Evolutionary conservation across 1,140 invertebrate species (phyloP).

Genomic region (Leptopilina clavipes): DNA sequence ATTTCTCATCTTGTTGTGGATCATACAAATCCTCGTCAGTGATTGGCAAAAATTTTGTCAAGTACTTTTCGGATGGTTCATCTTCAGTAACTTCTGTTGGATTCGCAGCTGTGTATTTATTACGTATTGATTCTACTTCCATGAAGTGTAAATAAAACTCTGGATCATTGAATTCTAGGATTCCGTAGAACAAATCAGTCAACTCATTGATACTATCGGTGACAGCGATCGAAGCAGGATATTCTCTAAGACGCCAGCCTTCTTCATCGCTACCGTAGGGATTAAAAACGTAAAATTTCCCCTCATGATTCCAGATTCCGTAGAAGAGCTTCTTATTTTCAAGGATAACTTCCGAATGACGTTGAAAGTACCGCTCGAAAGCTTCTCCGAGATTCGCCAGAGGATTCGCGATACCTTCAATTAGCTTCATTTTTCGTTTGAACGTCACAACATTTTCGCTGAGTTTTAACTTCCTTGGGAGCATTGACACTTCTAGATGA

Average conservation of each 20-base stretch:
- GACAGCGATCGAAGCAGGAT: conserved; percentile 58
- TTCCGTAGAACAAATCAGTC: conserved; percentile 55
- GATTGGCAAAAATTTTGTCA: conserved; percentile 63
- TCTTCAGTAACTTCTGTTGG: conserved; percentile 45
- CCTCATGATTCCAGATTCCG: conserved; percentile 59
- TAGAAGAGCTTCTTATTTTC: conserved; percentile 67
- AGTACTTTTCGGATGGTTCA: conserved; percentile 49
- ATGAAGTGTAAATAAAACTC: conserved; percentile 62
- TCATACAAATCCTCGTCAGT: conserved; percentile 60
- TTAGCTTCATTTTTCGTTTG: conserved; percentile 50
- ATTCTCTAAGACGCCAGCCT: conserved; percentile 57
- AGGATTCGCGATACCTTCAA: conserved; percentile 57
- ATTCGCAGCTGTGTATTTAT: conserved; percentile 8
- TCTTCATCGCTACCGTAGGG: conserved; percentile 65
- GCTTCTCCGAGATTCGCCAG: conserved; percentile 66
- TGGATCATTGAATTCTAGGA: conserved; percentile 63
- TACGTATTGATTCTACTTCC: conserved; percentile 52
- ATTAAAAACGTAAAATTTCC: conserved; percentile 65
- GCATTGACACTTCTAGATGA: conserved; percentile 59
- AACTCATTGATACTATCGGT: conserved; percentile 60
- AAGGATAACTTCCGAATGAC: conserved; percentile 58
- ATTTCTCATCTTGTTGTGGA: conserved; percentile 37
- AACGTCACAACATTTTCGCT: conserved; percentile 51
- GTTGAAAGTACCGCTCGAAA: conserved; percentile 62
- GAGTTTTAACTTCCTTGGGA: conserved; percentile 61